Evolutionary conservation across 2,888 invertebrate genomes (phyloP), one percentile per base, ranked within the genome.

Genomic region (Cylindroiulus punctatus): DNA sequence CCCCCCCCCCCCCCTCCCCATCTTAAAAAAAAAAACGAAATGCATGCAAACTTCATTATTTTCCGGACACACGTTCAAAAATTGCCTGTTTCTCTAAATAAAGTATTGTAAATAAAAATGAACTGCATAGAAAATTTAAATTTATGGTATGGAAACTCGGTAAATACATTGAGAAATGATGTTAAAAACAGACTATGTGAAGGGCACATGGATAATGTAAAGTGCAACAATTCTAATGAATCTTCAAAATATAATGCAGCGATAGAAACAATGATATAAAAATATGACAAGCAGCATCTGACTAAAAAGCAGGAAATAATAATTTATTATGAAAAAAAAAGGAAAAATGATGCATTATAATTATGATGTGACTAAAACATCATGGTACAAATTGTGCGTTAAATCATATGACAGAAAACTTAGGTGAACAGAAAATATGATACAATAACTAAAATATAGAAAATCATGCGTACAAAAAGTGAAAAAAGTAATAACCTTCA

Each of bases 401-500:
- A 26, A 26, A 76, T 76, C 30, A 76, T 17, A 17, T 76, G 22
- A 65, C 65, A 32, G 76, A 76, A 76, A 30, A 32, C 17, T 76
- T 8, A 26, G 8, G 26, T 17, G 65, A 76, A 76, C 76, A 30
- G 17, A 76, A 76, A 17, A 76, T 76, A 32, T 76, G 30, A 76
- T 76, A 76, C 76, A 76, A 76, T 76, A 76, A 76, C 30, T 76
- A 76, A 76, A 76, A 76, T 76, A 76, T 32, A 76, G 76, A 76
- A 30, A 76, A 76, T 76, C 76, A 76, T 76, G 76, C 76, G 76
- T 76, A 76, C 30, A 76, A 76, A 76, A 76, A 14, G 76, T 32
- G 30, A 26, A 76, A 76, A 76, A 76, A 76, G 76, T 76, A 76
- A 76, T 30, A 30, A 17, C 26, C 26, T 76, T 32, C 26, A 76